Base-by-base conservation (phyloP, 2,888 invertebrate species). In the Troides oblongomaculatus region DNA sequence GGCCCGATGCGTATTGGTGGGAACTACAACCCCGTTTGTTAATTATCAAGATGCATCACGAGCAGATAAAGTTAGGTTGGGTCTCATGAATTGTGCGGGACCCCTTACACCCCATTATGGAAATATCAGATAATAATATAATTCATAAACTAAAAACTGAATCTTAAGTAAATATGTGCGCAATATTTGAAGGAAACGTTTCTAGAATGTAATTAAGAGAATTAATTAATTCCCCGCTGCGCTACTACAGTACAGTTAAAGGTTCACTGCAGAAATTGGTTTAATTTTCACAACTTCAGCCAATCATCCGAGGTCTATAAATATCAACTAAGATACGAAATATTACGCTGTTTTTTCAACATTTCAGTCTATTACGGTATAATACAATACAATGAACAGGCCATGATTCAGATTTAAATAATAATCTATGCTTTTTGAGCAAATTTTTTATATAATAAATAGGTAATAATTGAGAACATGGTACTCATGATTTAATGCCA, bases 141-240 rank as follows among this genome's bases (percentile, higher is more conserved):
- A 30, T 18, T 18, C 4, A 1, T n/a, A 21, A 21, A 6, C 21
- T 23, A 36, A 59, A 58, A 65, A 46, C 58, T 50, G 30, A 66
- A 59, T 60, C 50, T 30, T 50, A 58, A 60, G 60, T 66, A 66
- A 66, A 60, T 66, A 60, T 60, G 17, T 66, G 50, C 50, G 50
- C 25, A 30, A 66, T 50, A 60, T 66, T 57, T 66, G 60, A 50
- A 66, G 43, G 50, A 23, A 66, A 60, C 59, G n/a, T 60, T 66
- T 60, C 66, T 60, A 46, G 60, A 66, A 60, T 60, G 66, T 50
- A 58, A 65, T 65, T 66, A 66, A 66, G 59, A 50, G 60, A 65
- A 65, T 65, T 65, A 65, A 65, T 65, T 60, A 60, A 66, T 66
- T 66, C 57, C 57, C 18, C 50, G 60, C 66, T 30, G 60, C 65